Evolutionary conservation across 2,113 vertebrate species (phyloP), one percentile per base, ranked within the genome.

Genomic region (Amazona vittata): DNA sequence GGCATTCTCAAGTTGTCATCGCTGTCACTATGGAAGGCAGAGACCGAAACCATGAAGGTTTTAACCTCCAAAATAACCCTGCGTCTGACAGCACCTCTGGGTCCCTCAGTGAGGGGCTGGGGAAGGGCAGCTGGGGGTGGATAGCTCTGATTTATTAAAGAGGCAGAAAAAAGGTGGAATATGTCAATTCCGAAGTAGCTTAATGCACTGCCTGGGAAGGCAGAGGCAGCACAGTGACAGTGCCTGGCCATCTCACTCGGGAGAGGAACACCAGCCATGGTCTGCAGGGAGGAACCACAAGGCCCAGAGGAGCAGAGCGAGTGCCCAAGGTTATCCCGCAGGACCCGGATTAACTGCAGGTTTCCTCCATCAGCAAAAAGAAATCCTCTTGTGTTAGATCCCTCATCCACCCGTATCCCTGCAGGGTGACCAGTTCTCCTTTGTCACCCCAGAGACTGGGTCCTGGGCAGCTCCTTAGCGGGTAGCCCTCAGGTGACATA

Each of bases 381-480:
- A 95, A 96, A 97, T 97, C 86, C 83, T 93, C 86, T 93, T 91
- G 92, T 1, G 6, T 77, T 41, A 74, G 64, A 81, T 49, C 73
- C 70, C 89, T 31, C 46, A 33, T 49, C 57, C 1, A 0, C 70
- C 55, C 24, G 1, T 5, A 16, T 37, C 57, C 57, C n/a, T 11
- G 26, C 15, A n/a, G 19, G 74, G 74, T 44, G 44, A 24, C 2
- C 0, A 12, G 33, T 46, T 35, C 71, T 41, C 35, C 22, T 20
- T 19, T 43, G 24, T 29, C 25, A 12, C 28, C 52, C n/a, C 41
- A 10, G 33, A 3, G 35, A 16, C 29, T 0, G 29, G 19, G 26
- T 50, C 68, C 67, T 5, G 76, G 41, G 70, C 82, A 76, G 65
- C 71, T 13, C 86, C 86, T 65, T 5, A 5, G 15, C 35, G 80